phyloP scores from a whole-genome alignment of 92 coral and sea anemone genomes.

The Heteractis magnifica region DNA sequence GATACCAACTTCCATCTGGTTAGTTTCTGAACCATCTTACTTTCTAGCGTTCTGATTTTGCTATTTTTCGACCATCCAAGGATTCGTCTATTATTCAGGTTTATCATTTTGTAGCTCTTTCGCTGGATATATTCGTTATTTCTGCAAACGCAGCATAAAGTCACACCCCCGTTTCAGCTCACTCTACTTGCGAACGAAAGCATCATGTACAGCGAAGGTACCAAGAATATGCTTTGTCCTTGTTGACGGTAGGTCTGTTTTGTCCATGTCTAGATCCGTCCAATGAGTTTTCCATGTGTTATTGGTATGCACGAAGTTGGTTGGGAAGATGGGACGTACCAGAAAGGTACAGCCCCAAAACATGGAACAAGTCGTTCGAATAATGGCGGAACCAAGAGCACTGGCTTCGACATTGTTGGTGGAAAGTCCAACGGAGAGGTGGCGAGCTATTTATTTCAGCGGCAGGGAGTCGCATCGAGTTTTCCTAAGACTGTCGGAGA shows the following conservation, averaged over 20 bases:
- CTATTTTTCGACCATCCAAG: constrained; percentile 38
- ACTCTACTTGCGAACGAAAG: constrained; percentile 23
- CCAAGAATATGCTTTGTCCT: constrained; percentile 58
- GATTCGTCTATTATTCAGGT: constrained; percentile 27
- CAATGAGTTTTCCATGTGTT: constrained; percentile 99
- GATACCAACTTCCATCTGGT: constrained; percentile 73
- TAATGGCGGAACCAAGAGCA: constrained; percentile 73
- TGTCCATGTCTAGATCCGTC: constrained; percentile 89
- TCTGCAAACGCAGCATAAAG: constrained; percentile 86
- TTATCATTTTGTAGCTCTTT: constrained; percentile 51
- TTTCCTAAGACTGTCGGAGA: constrained; percentile 96
- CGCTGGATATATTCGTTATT: constrained; percentile 34
- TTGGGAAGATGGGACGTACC: constrained; percentile 99
- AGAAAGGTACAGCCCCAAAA: constrained; percentile 85
- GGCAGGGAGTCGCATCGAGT: constrained; percentile 99
- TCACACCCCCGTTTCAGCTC: constrained; percentile 93
- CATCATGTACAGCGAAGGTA: constrained; percentile 23
- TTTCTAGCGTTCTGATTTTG: constrained; percentile 34
- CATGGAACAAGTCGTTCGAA: constrained; percentile 73
- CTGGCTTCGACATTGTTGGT: constrained; percentile 90
- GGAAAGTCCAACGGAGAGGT: constrained; percentile 98
- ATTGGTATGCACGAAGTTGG: constrained; percentile 99
- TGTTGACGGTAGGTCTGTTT: constrained; percentile 56
- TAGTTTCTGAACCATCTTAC: constrained; percentile 74
- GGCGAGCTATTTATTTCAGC: constrained; percentile 97